Evolutionary conservation across 2,797 vertebrate species (phyloP), one percentile per base, ranked within the genome.

Genomic region (Pelobates cultripes): DNA sequence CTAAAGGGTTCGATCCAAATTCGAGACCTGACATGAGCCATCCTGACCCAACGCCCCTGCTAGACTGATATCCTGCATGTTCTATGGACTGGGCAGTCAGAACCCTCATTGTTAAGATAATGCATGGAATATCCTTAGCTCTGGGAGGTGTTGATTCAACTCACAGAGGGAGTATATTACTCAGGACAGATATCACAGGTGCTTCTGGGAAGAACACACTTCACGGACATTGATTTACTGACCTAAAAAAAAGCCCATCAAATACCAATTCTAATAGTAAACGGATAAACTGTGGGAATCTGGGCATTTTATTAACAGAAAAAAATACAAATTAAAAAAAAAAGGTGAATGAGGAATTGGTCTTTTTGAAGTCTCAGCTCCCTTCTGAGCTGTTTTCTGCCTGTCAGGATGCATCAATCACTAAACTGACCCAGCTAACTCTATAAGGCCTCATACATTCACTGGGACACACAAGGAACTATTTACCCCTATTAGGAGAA

Each of bases 331-430:
- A 51, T 14, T 28, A 53, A 81, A 82, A 68, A 53, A 75, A 63
- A 84, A 42, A 43, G 9, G n/a, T 14, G n/a, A 61, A 61, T 44
- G 78, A 78, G 79, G 17, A 45, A 73, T 75, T 10, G n/a, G 86
- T 86, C 85, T 90, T 91, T 92, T 92, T 91, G 86, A 93, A 92
- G 90, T 92, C 91, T 89, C 90, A 86, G 90, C 90, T 93, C 92
- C 92, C 89, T 93, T 91, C 92, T 92, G 93, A 94, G 88, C 92
- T 91, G 89, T 93, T 95, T 95, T 96, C 94, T 93, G 95, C 95
- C 94, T 97, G 95, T 96, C 95, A 94, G 90, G 84, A 90, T 93
- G 86, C 87, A 95, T 96, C 90, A 89, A 93, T 90, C 90, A 95
- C 93, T 92, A 90, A 92, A 93, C 88, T 87, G 88, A 84, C 85